A percentile compares a stretch with the other conserved stretches of the same genome.
These are phyloP conservation scores for Villa cingulata DNA, from an alignment of 2,888 invertebrate species.

Conservation along the genomic window DNA sequence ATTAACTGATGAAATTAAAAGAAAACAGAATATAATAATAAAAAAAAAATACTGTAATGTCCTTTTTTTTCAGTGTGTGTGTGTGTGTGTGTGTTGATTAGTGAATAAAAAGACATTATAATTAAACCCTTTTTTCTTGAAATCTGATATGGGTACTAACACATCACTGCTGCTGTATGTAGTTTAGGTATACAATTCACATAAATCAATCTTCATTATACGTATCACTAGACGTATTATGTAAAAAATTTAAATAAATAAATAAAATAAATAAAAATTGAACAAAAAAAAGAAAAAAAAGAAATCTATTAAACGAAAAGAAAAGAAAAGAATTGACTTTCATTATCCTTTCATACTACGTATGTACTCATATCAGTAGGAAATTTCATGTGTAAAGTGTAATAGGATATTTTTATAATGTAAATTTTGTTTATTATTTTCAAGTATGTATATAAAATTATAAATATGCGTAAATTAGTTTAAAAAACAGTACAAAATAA, in stretches of 20 bases:
- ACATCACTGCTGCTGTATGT: not conserved
- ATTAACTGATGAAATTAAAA: too few species aligned
- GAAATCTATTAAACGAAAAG: too few species aligned
- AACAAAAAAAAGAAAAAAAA: not conserved
- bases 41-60: too few species aligned
- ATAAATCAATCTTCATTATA: not conserved
- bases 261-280: not conserved
- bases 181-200: not conserved
- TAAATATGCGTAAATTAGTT: too few species aligned
- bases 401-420: too few species aligned
- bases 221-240: not conserved
- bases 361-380: too few species aligned
- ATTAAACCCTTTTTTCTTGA: not conserved
- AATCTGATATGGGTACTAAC: not conserved
- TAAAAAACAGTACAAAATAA: too few species aligned
- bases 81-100: too few species aligned
- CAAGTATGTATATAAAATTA: too few species aligned
- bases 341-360: not conserved
- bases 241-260: not conserved
- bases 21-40: too few species aligned
- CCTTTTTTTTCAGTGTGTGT: too few species aligned
- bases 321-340: not conserved
- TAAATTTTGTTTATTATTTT: too few species aligned
- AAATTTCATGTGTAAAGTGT: not conserved
- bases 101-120: not conserved